Evolutionary conservation across 2,113 vertebrate genomes (phyloP).

Genomic region (Sprattus sprattus): DNA sequence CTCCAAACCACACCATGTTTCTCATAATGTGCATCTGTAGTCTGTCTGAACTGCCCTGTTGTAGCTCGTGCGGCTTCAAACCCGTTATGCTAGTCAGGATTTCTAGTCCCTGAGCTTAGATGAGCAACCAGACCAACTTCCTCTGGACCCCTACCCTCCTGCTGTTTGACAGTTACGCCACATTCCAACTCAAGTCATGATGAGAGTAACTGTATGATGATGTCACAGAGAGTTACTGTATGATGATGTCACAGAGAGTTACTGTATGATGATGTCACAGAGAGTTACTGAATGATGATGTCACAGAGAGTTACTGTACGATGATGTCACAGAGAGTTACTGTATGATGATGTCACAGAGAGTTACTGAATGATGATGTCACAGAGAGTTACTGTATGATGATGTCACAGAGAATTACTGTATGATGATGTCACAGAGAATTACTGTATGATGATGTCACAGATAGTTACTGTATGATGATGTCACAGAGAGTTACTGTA

Average conservation of each 20-base stretch:
- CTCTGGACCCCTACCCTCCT: not conserved
- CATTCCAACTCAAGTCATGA: not conserved
- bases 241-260: not conserved
- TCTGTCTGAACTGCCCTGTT: too few relatives aligned
- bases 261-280: not conserved
- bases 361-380: too few relatives aligned
- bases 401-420: not conserved
- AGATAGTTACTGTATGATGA: not conserved
- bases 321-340: not conserved
- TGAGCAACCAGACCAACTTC: not conserved
- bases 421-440: not conserved
- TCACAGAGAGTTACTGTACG: not conserved
- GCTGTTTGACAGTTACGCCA: not conserved
- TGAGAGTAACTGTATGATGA: not conserved
- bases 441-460: not conserved
- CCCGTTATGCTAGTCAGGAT: too few relatives aligned
- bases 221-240: not conserved
- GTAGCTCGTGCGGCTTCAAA: too few relatives aligned
- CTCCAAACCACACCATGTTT: too few relatives aligned
- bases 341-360: not conserved
- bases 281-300: not conserved
- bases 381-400: not conserved
- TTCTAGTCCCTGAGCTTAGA: too few relatives aligned
- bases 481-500: not conserved
- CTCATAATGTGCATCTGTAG: too few relatives aligned